These are phyloP conservation scores for Temnothorax rugatulus DNA, from an alignment of 2,888 invertebrate species.

Conservation along the genomic window DNA sequence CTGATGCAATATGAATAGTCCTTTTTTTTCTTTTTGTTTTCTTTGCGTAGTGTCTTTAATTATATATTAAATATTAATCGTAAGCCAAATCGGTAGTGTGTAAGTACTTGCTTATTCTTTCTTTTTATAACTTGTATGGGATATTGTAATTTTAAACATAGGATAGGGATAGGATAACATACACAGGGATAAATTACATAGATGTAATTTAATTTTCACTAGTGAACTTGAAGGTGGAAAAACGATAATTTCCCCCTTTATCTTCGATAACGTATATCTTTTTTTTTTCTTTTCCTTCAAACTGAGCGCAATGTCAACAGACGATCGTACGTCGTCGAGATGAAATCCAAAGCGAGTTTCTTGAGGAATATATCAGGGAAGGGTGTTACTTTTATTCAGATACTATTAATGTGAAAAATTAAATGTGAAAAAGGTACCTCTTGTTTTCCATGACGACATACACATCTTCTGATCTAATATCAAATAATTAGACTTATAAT, in stretches of 20 bases:
- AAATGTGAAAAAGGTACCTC: not conserved
- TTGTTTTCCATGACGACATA: conserved; percentile 23
- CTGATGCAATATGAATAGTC: conserved; percentile 46
- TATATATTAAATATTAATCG: conserved; percentile 44
- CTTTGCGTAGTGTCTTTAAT: not conserved
- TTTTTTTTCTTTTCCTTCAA: not conserved
- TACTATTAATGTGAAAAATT: conserved; percentile 23
- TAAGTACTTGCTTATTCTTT: conserved; percentile 42
- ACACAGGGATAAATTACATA: conserved; percentile 5
- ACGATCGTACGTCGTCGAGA: conserved; percentile 30
- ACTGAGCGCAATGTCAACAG: conserved; percentile 24
- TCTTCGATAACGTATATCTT: not conserved
- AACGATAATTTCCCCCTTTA: not conserved
- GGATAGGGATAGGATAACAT: not conserved
- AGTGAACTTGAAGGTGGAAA: conserved; percentile 1
- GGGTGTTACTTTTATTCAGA: not conserved
- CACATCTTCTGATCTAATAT: conserved; percentile 23
- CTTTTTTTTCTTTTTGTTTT: conserved; percentile 25
- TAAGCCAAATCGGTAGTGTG: conserved; percentile 55
- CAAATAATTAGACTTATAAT: conserved; percentile 41
- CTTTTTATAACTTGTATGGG: conserved; percentile 17
- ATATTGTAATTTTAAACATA: too few relatives aligned
- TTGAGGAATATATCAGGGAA: not conserved
- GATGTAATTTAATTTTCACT: conserved; percentile 38
- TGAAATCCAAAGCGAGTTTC: not conserved